phyloP scores from a whole-genome alignment of 1,140 invertebrate genomes.

The Cardiocondyla obscurior region DNA sequence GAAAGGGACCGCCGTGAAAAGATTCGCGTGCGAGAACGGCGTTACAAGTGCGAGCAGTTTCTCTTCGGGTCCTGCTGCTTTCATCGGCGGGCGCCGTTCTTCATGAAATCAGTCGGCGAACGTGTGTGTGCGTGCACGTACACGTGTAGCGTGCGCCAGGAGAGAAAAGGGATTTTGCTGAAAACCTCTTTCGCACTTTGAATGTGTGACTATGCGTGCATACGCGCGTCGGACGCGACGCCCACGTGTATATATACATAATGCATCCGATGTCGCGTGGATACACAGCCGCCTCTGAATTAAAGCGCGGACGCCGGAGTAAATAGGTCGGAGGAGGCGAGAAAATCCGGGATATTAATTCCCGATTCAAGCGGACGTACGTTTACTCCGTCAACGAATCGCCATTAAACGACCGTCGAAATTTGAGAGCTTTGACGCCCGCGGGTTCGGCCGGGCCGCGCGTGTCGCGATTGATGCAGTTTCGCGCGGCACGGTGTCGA shows the following conservation, averaged over 20 bases:
- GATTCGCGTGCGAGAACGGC: conserved; percentile 6
- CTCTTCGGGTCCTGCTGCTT: neutral
- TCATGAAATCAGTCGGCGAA: conserved; percentile 5
- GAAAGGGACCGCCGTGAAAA: conserved; percentile 25
- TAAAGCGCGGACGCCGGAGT: conserved; percentile 40
- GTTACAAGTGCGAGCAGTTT: neutral
- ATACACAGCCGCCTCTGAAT: conserved; percentile 44
- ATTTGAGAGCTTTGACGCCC: conserved; percentile 11
- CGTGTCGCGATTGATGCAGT: conserved; percentile 7
- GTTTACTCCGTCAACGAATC: conserved; percentile 9
- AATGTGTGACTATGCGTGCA: neutral
- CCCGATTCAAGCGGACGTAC: conserved; percentile 14
- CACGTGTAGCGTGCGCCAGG: neutral
- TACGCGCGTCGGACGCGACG: neutral
- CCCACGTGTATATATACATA: conserved; percentile 19
- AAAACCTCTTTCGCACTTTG: neutral
- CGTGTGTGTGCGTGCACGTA: no score
- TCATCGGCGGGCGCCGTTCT: neutral
- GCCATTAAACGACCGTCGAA: conserved; percentile 38
- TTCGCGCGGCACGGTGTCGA: neutral
- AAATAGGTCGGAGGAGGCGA: conserved; percentile 49
- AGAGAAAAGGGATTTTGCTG: neutral
- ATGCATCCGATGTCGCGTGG: conserved; percentile 37
- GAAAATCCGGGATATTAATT: conserved; percentile 45
- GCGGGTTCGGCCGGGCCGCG: neutral